These are phyloP conservation scores for Meandrusa payeni DNA, from an alignment of 2,888 invertebrate species.

Conservation along the genomic window DNA sequence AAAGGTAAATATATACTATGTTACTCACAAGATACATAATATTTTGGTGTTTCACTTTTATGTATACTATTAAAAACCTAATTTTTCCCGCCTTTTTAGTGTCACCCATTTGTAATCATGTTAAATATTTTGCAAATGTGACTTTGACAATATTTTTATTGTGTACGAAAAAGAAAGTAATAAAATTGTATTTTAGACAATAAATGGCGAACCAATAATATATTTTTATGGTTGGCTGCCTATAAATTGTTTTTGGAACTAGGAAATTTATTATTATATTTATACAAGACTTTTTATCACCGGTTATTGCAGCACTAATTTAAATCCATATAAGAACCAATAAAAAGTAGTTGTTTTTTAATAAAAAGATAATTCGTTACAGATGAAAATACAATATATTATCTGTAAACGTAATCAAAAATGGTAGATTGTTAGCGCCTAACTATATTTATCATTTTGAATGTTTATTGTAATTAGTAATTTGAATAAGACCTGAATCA, in stretches of 20 bases:
- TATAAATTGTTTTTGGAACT: too few relatives aligned
- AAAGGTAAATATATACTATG: too few relatives aligned
- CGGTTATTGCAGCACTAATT: slow-evolving; percentile 6
- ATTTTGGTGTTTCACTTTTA: too few relatives aligned
- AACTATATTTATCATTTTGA: not conserved
- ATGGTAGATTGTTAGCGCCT: not conserved
- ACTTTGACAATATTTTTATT: slow-evolving; percentile 69
- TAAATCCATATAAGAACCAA: slow-evolving; percentile 11
- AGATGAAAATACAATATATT: too few relatives aligned
- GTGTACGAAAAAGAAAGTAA: slow-evolving; percentile 23
- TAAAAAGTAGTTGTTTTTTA: too few relatives aligned
- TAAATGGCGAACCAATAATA: slow-evolving; percentile 1
- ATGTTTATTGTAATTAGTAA: not conserved
- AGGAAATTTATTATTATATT: too few relatives aligned
- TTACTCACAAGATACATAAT: too few relatives aligned
- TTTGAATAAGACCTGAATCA: not conserved
- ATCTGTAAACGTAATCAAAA: not conserved
- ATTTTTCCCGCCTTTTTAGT: not conserved
- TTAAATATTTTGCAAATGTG: slow-evolving; percentile 50
- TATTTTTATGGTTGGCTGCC: too few relatives aligned
- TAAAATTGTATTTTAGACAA: slow-evolving; percentile 22
- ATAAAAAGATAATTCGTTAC: too few relatives aligned
- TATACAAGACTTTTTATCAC: too few relatives aligned
- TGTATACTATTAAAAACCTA: too few relatives aligned
- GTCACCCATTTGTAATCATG: slow-evolving; percentile 16